Evolutionary conservation across 92 coral and sea anemone species (phyloP), one percentile per base, ranked within the genome.

Genomic region (Micromussa lordhowensis): DNA sequence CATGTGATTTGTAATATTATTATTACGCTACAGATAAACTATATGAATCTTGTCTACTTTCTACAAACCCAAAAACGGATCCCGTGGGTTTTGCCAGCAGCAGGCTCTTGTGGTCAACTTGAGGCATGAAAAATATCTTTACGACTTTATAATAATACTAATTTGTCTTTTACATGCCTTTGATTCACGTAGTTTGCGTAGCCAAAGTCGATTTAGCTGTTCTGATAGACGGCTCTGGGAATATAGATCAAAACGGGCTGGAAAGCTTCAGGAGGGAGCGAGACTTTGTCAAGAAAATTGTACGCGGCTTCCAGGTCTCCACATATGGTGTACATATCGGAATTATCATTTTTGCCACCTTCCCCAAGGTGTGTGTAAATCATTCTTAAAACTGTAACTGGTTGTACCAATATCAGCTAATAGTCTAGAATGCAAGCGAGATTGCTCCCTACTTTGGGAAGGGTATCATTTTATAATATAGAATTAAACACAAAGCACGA

Each of bases 161-260:
- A 15, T 30, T 35, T 18, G 10, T 44, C 51, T 12, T 16, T 59
- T 16, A 8, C n/a, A 40, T 40, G 18, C 36, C 28, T 77, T 6
- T 21, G 7, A 13, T 48, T 70, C 2, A 55, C 34, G 51, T 70
- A 92, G 93, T 29, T 78, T 96, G 99, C 81, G 86, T 81, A 69
- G 98, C 98, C 19, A 95, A 92, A 63, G 89, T 96, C n/a, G 99
- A 96, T 53, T 87, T 96, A 49, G 96, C 87, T 34, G 80, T 96
- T 73, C 77, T 96, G 69, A 75, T 96, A 16, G 99, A 96, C 76
- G 99, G 95, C 9, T 96, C 99, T 28, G 95, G 96, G 24, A 93
- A 96, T 75, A 90, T 95, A 59, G 95, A 92, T 34, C 24, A 24
- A 10, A 29, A 75, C 16, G 95, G 96, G 61, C 22, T 26, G 54